Evolutionary conservation across 2,113 vertebrate species (phyloP).

Genomic region (Sander lucioperca): DNA sequence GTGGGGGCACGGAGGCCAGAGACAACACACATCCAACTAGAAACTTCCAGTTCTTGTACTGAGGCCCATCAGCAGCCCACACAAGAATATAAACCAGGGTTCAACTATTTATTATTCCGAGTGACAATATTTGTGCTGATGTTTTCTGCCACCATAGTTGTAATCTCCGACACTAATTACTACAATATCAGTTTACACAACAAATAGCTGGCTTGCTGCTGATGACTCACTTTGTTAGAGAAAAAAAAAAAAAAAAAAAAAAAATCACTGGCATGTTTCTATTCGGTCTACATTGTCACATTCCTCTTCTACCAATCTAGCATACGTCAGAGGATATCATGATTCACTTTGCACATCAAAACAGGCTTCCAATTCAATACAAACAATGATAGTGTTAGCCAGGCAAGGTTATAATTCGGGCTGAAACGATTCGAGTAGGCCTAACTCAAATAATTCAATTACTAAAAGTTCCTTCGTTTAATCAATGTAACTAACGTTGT

Average conservation of each 20-base stretch:
- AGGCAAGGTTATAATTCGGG: too few species aligned
- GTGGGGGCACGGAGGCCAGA: background rate
- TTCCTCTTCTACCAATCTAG: too few species aligned
- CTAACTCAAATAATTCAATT: too few species aligned
- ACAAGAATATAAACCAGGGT: too few species aligned
- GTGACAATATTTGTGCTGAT: too few species aligned
- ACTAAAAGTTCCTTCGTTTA: too few species aligned
- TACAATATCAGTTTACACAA: background rate
- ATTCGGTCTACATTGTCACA: too few species aligned
- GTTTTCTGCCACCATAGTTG: background rate
- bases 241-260: too few species aligned
- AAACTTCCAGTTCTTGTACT: constrained; percentile 21
- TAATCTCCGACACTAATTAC: background rate
- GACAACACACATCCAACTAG: constrained; percentile 15
- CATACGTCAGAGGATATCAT: background rate
- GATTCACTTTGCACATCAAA: background rate
- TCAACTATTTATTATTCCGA: too few species aligned
- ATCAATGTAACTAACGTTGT: too few species aligned
- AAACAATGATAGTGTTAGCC: background rate
- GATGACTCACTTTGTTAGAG: background rate
- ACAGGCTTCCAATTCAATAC: background rate
- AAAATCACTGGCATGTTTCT: background rate
- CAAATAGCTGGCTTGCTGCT: background rate
- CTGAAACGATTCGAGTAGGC: too few species aligned
- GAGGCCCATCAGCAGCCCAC: too few species aligned